Evolutionary conservation across 2,797 vertebrate species (phyloP).

Genomic region (Periparus ater): DNA sequence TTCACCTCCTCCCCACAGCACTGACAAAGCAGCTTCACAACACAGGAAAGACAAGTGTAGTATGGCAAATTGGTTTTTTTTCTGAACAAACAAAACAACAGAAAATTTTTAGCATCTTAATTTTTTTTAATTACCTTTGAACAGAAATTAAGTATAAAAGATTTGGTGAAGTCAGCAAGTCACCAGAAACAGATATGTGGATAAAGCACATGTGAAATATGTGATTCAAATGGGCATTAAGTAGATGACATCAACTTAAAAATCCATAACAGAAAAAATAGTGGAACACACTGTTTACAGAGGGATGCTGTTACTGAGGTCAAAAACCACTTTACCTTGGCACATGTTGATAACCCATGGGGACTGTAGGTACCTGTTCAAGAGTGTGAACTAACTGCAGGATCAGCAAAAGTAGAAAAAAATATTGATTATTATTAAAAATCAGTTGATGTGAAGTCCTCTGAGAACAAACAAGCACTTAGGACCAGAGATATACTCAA

Average conservation of each 20-base stretch:
- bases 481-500: not conserved
- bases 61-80: not conserved
- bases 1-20: not conserved
- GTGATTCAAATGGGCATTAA: not conserved
- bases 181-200: not conserved
- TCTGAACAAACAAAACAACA: not conserved
- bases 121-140: not conserved
- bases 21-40: not conserved
- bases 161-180: not conserved
- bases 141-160: not conserved
- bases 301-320: conserved; percentile 19
- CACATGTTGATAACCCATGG: not conserved
- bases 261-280: not conserved
- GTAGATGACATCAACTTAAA: conserved; percentile 27
- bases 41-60: rapidly evolving
- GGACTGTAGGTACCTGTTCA: not conserved
- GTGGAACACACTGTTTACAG: not conserved
- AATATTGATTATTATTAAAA: conserved; percentile 53
- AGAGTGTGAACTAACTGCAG: conserved; percentile 8
- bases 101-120: not conserved
- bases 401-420: conserved; percentile 43
- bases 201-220: not conserved
- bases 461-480: not conserved
- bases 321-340: conserved; percentile 24
- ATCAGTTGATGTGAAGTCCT: conserved; percentile 36